Evolutionary conservation across 92 coral and sea anemone genomes (phyloP).

Genomic region (Epizoanthus illoricatus): DNA sequence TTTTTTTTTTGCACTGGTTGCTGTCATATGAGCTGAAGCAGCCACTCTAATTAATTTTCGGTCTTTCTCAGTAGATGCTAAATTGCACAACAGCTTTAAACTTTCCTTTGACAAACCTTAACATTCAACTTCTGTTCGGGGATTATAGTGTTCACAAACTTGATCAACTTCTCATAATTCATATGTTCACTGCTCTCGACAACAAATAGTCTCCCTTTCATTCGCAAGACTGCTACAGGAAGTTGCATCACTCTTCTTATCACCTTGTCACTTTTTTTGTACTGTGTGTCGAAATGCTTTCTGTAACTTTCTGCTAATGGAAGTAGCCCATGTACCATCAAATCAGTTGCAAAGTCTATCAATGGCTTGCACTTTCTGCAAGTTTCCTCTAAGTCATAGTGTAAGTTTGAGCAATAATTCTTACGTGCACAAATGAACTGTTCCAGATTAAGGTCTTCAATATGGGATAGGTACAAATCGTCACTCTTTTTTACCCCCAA

Average conservation of each 20-base stretch:
- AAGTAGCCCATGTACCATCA: slow-evolving; percentile 33
- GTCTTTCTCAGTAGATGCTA: slow-evolving; percentile 61
- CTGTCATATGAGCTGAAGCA: slow-evolving; percentile 42
- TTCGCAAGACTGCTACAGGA: slow-evolving; percentile 56
- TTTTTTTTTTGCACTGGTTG: slow-evolving; percentile 39
- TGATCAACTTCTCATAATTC: slow-evolving; percentile 40
- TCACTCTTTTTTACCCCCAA: slow-evolving; percentile 30
- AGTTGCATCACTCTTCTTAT: slow-evolving; percentile 62
- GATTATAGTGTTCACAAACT: slow-evolving; percentile 42
- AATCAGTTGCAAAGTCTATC: slow-evolving; percentile 52
- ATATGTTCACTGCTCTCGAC: slow-evolving; percentile 37
- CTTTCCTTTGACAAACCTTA: slow-evolving; percentile 49
- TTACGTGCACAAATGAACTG: slow-evolving; percentile 53
- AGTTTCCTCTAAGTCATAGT: not conserved
- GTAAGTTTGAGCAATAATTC: slow-evolving; percentile 46
- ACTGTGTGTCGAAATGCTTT: slow-evolving; percentile 31
- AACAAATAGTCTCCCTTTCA: slow-evolving; percentile 48
- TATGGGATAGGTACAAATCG: slow-evolving; percentile 38
- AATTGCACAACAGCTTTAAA: slow-evolving; percentile 57
- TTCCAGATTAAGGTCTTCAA: slow-evolving; percentile 46
- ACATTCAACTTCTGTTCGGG: slow-evolving; percentile 26
- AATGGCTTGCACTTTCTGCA: slow-evolving; percentile 22
- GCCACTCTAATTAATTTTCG: slow-evolving; percentile 49
- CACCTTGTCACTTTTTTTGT: slow-evolving; percentile 54
- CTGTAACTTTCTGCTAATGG: slow-evolving; percentile 33